phyloP scores from a whole-genome alignment of 2,113 vertebrate genomes.

The Oryzias javanicus region DNA sequence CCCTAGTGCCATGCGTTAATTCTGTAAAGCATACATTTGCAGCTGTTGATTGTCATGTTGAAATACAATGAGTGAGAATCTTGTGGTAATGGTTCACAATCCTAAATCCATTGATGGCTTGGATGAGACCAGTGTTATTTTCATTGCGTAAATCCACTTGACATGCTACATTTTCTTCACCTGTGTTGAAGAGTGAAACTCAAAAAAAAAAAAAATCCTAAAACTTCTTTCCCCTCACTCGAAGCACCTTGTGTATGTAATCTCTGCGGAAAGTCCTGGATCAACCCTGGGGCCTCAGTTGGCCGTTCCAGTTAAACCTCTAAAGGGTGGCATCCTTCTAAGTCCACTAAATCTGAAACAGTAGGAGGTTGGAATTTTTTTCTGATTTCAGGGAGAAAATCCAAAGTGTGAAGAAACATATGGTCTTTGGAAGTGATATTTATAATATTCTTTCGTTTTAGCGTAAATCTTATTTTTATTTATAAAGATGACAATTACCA shows the following conservation, averaged over 20 bases:
- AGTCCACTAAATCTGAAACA: background rate
- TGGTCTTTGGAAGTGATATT: too few relatives aligned
- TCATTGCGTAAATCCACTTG: background rate
- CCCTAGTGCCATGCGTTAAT: too few relatives aligned
- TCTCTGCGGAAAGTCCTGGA: constrained; percentile 2
- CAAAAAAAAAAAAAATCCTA: too few relatives aligned
- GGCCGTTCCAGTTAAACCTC: constrained; percentile 11
- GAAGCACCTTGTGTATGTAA: background rate
- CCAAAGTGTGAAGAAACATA: too few relatives aligned
- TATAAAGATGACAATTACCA: too few relatives aligned
- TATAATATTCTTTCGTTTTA: too few relatives aligned
- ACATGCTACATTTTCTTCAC: background rate
- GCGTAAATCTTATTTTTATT: too few relatives aligned
- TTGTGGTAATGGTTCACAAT: background rate
- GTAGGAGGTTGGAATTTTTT: too few relatives aligned
- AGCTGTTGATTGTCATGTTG: too few relatives aligned
- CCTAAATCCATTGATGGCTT: background rate
- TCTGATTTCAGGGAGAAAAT: too few relatives aligned
- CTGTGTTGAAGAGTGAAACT: background rate
- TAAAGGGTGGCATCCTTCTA: background rate
- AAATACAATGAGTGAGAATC: too few relatives aligned
- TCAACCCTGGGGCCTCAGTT: constrained; percentile 7
- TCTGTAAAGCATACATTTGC: too few relatives aligned
- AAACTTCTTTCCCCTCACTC: background rate
- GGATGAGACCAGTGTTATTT: background rate